These are phyloP conservation scores for Polyommatus iphigenia DNA, from an alignment of 2,888 invertebrate genomes.

Conservation along the genomic window DNA sequence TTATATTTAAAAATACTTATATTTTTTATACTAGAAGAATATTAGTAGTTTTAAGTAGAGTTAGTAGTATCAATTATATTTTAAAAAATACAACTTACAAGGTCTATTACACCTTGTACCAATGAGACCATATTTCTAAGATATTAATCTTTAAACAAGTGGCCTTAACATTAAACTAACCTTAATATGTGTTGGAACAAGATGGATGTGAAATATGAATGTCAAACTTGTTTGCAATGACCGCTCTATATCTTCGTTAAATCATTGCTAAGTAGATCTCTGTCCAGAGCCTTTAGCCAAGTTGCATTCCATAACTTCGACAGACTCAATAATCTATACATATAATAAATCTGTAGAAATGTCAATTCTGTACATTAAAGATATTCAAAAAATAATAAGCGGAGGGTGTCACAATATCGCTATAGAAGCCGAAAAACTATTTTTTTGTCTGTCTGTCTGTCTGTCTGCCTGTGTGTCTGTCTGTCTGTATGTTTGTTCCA, in stretches of 20 bases:
- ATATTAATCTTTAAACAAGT: neutral
- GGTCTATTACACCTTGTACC: neutral
- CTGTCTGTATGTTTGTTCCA: too few species aligned
- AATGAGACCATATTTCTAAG: neutral
- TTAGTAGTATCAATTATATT: neutral
- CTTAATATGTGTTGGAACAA: neutral
- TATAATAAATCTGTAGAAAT: too few species aligned
- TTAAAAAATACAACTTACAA: neutral
- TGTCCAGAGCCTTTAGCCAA: neutral
- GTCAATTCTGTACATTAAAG: too few species aligned
- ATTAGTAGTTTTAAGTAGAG: too few species aligned
- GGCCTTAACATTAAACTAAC: conserved; percentile 10
- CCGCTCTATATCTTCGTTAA: neutral
- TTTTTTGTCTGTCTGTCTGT: too few species aligned
- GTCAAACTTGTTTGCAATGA: conserved; percentile 8
- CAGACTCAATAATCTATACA: too few species aligned
- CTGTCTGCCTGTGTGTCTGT: too few species aligned
- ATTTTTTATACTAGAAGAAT: too few species aligned
- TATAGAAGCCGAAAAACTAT: too few species aligned
- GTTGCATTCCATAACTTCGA: neutral
- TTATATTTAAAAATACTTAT: too few species aligned
- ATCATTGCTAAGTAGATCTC: neutral
- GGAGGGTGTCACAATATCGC: too few species aligned
- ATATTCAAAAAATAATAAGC: too few species aligned
- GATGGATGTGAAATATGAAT: conserved; percentile 2